phyloP scores from a whole-genome alignment of 1,140 invertebrate genomes.

The Caenorhabditis remanei region DNA sequence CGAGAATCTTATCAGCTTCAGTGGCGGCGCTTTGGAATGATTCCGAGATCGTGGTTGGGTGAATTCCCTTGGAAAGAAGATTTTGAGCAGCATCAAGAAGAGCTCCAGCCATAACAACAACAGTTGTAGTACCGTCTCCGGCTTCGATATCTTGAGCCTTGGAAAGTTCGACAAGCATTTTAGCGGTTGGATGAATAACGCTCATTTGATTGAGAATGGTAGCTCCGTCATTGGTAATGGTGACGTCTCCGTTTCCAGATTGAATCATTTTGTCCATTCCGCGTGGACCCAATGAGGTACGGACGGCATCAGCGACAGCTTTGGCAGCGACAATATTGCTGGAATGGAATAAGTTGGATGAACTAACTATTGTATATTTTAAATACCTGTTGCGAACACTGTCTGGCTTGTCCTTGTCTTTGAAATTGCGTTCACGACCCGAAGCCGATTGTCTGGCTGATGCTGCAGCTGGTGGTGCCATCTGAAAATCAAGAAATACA shows the following conservation, averaged over 20 bases:
- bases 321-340: constrained; percentile 97
- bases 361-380: not conserved
- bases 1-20: constrained; percentile 88
- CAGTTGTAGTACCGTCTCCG: constrained; percentile 98
- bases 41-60: constrained; percentile 96
- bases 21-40: constrained; percentile 91
- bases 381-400: constrained; percentile 84
- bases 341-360: not conserved
- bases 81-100: constrained; percentile 94
- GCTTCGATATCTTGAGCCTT: constrained; percentile 99
- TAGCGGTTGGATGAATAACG: constrained; percentile 97
- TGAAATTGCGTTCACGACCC: constrained; percentile 66
- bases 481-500: not conserved
- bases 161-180: constrained; percentile 98
- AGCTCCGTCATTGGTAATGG: constrained; percentile 99
- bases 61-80: constrained; percentile 92
- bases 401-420: constrained; percentile 74
- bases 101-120: constrained; percentile 92
- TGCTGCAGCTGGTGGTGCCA: constrained; percentile 60
- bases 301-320: constrained; percentile 97
- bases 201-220: constrained; percentile 99
- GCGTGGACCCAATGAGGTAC: constrained; percentile 95
- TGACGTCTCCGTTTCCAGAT: constrained; percentile 93
- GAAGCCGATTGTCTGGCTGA: constrained; percentile 58
- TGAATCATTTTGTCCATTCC: constrained; percentile 99